These are phyloP conservation scores for Sorex araneus DNA, from an alignment of 2,113 vertebrate genomes.

Conservation along the genomic window DNA sequence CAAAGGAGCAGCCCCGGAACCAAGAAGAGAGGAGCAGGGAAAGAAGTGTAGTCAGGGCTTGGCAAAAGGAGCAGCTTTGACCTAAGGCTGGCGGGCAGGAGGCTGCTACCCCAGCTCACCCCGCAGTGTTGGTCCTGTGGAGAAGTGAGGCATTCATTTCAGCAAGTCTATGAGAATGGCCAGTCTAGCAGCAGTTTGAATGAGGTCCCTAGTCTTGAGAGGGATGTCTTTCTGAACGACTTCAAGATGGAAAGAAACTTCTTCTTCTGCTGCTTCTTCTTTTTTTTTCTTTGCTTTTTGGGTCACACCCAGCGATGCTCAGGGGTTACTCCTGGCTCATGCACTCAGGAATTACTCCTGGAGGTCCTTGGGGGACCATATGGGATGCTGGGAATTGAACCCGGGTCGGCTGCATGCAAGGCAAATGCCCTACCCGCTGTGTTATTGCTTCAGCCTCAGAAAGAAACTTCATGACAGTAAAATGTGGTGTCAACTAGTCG, in stretches of 20 bases:
- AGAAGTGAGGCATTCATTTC: not conserved
- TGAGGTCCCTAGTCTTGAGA: constrained; percentile 4
- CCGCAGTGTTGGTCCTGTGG: not conserved
- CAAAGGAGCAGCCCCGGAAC: not conserved
- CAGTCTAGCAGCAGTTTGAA: not conserved
- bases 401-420: no score
- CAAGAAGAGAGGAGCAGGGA: not conserved
- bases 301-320: no score
- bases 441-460: no score
- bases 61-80: constrained; percentile 13
- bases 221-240: constrained; percentile 46
- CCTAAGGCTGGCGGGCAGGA: not conserved
- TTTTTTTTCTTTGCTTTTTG: no score
- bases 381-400: no score
- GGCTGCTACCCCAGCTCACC: not conserved
- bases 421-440: no score
- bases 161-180: not conserved
- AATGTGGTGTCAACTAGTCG: not conserved
- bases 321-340: no score
- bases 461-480: not conserved
- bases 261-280: no score
- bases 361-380: no score
- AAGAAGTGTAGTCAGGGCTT: constrained; percentile 3
- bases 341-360: no score
- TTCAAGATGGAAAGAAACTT: constrained; percentile 53